Evolutionary conservation across 2,797 vertebrate genomes (phyloP).

Genomic region (Sebastes vulpes): DNA sequence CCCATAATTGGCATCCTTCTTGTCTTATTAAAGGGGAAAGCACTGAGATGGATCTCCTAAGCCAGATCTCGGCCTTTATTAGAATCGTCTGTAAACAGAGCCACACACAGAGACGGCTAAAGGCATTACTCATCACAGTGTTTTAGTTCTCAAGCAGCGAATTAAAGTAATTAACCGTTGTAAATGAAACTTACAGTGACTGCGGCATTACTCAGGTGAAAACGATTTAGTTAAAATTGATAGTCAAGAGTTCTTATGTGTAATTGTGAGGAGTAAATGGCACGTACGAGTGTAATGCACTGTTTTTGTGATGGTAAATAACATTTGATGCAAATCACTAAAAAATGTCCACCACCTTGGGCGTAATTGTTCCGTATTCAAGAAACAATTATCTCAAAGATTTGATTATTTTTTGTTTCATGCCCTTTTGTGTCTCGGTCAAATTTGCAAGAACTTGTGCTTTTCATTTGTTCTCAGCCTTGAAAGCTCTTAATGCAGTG

Average conservation of each 20-base stretch:
- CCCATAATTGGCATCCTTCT: conserved; percentile 88
- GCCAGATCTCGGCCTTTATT: conserved; percentile 70
- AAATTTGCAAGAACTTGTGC: background rate
- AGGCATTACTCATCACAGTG: conserved; percentile 10
- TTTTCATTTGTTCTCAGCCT: conserved; percentile 32
- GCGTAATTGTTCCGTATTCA: background rate
- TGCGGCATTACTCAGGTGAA: background rate
- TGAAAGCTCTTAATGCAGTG: conserved; percentile 33
- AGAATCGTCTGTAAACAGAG: conserved; percentile 68
- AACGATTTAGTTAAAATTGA: background rate
- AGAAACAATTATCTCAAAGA: background rate
- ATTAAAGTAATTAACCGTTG: conserved; percentile 33
- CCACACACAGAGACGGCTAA: conserved; percentile 40
- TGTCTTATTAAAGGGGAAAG: conserved; percentile 85
- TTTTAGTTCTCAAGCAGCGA: conserved; percentile 33
- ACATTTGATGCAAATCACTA: background rate
- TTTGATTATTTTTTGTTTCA: background rate
- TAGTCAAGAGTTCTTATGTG: background rate
- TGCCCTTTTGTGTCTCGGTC: background rate
- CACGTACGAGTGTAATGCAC: background rate
- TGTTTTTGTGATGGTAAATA: background rate
- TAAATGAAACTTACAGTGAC: conserved; percentile 3
- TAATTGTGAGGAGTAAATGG: background rate
- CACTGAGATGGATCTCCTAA: conserved; percentile 72
- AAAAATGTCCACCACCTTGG: background rate